Evolutionary conservation across 2,888 invertebrate species (phyloP), one percentile per base, ranked within the genome.

Genomic region (Drosophila antonietae): DNA sequence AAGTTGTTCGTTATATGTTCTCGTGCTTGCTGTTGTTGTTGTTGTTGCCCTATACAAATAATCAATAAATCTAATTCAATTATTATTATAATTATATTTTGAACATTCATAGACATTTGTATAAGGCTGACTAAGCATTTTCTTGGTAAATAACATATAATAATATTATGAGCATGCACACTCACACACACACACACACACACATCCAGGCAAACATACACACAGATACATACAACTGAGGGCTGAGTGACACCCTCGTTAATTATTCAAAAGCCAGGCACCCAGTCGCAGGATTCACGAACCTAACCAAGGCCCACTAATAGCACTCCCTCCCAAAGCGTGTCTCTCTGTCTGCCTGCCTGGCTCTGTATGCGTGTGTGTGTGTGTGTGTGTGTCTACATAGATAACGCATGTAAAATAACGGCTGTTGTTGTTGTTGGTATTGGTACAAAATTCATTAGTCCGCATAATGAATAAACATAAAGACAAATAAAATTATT

Each of bases 401-500:
- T 83, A 86, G 86, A 88, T 83, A 80, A 72, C 74, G 71, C 81
- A 74, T 74, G 62, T 71, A 49, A 62, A 87, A 68, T 59, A 59
- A 49, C 44, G 33, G 12, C 35, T 46, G 59, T 49, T 59, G 18
- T 75, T 58, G 18, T 73, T 56, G 59, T 65, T 78, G 78, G 78
- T 81, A 78, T 84, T 86, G 75, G 75, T 78, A 86, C 63, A 78
- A 88, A 89, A 87, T 86, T 87, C 89, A 90, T 86, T 87, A 87
- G 89, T 80, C 84, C 89, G 90, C 86, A 89, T 88, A 90, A 88
- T 87, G 89, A 87, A 87, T 87, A 87, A 88, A 90, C 90, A 88
- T 88, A 88, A 88, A 89, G 90, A 90, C 88, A 90, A 87, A 90
- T 87, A 87, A 88, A 90, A 90, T 90, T 90, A 88, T 90, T 89